Evolutionary conservation across 2,888 invertebrate species (phyloP).

Genomic region (Drosophila pseudotakahashii): DNA sequence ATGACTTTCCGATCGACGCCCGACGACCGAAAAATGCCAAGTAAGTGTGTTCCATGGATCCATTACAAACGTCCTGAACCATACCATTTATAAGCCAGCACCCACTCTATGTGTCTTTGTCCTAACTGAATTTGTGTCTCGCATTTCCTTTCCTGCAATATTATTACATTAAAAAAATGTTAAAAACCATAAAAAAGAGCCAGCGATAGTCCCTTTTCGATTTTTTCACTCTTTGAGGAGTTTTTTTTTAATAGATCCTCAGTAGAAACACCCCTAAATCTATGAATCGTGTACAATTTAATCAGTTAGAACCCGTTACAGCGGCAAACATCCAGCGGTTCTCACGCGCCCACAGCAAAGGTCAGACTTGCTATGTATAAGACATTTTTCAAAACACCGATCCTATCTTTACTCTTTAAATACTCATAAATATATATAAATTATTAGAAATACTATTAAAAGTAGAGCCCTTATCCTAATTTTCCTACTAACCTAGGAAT

Average conservation of each 20-base stretch:
- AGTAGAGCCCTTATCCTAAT: slow-evolving; percentile 5
- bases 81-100: slow-evolving; percentile 7
- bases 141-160: slow-evolving; percentile 12
- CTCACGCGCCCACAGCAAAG: slow-evolving; percentile 83
- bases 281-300: slow-evolving; percentile 47
- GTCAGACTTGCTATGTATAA: slow-evolving; percentile 78
- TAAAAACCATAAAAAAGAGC: not conserved
- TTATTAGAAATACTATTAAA: not conserved
- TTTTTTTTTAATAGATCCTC: not conserved
- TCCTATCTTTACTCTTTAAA: slow-evolving; percentile 7
- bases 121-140: slow-evolving; percentile 23
- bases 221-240: not conserved
- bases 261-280: slow-evolving; percentile 3
- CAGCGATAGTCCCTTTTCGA: not conserved
- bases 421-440: not conserved
- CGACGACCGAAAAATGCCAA: slow-evolving; percentile 94
- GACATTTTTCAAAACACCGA: slow-evolving; percentile 12
- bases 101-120: slow-evolving; percentile 21
- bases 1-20: slow-evolving; percentile 84
- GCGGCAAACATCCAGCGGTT: slow-evolving; percentile 83
- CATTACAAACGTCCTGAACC: not conserved
- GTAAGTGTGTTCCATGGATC: slow-evolving; percentile 86
- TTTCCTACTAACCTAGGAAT: slow-evolving; percentile 17
- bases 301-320: slow-evolving; percentile 81
- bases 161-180: too few relatives aligned